phyloP scores from a whole-genome alignment of 2,888 invertebrate genomes.

The Tortricodes alternella region DNA sequence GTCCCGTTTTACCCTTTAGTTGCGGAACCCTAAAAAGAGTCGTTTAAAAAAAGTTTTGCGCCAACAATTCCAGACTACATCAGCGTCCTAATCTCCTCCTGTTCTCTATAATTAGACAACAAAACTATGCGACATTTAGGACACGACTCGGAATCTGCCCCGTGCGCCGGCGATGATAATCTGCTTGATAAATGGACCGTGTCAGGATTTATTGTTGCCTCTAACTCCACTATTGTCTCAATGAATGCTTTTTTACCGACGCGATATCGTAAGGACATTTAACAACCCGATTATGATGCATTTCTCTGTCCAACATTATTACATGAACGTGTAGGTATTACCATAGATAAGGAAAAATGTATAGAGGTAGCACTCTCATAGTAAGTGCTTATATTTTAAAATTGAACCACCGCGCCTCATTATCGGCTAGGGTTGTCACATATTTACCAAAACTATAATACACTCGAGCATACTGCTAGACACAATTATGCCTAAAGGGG shows the following conservation, averaged over 20 bases:
- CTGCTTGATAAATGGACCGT: conserved; percentile 77
- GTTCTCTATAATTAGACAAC: conserved; percentile 26
- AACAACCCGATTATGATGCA: conserved; percentile 73
- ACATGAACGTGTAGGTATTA: neutral
- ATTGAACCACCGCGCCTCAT: too few relatives aligned
- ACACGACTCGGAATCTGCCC: conserved; percentile 55
- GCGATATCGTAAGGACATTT: conserved; percentile 72
- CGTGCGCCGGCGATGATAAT: conserved; percentile 70
- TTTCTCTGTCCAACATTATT: conserved; percentile 42
- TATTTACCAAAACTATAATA: too few relatives aligned
- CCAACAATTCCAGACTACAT: neutral
- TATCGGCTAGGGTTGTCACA: too few relatives aligned
- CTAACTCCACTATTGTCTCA: conserved; percentile 79
- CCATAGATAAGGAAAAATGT: neutral
- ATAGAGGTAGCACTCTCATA: neutral
- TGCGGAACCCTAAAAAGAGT: neutral
- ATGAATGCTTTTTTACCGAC: conserved; percentile 80
- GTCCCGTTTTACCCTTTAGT: too few relatives aligned
- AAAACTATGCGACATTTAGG: conserved; percentile 28
- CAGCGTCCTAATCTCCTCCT: neutral
- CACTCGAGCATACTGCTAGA: too few relatives aligned
- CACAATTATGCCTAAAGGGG: too few relatives aligned
- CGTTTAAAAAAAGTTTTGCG: neutral
- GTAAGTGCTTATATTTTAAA: neutral
- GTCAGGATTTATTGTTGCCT: conserved; percentile 77